These are phyloP conservation scores for Urosaurus nigricauda DNA, from an alignment of 2,797 vertebrate species.

Conservation along the genomic window DNA sequence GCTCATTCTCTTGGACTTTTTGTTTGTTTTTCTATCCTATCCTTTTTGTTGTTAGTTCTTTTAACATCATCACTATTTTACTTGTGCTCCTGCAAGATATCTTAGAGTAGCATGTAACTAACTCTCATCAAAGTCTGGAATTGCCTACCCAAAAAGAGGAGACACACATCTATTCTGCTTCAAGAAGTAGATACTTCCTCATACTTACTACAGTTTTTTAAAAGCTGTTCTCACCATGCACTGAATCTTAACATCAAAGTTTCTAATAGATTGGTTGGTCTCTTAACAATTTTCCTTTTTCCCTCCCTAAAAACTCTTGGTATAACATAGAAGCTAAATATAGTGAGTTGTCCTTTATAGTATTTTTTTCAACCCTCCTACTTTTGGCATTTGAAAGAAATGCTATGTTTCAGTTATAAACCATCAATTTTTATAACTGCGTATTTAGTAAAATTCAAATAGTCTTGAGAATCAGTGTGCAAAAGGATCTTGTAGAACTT, in stretches of 20 bases:
- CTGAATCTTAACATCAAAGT: too few species aligned
- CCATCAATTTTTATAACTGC: background rate
- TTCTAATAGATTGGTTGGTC: too few species aligned
- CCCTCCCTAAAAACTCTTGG: background rate
- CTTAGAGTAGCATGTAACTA: conserved; percentile 56
- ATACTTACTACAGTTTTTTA: too few species aligned
- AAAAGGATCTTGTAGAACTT: too few species aligned
- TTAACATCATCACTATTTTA: background rate
- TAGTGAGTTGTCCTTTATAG: background rate
- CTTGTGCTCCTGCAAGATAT: background rate
- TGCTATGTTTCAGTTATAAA: background rate
- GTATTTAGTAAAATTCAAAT: background rate
- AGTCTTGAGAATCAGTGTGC: too few species aligned
- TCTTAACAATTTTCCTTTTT: background rate
- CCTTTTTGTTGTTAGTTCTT: background rate
- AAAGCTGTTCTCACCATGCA: too few species aligned
- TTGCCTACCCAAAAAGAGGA: too few species aligned
- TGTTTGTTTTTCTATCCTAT: background rate
- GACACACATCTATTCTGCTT: too few species aligned
- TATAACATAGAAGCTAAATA: background rate
- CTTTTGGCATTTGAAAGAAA: background rate
- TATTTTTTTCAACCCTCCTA: background rate
- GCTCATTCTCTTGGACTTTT: background rate
- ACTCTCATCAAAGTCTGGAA: background rate
- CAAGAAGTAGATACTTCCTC: too few species aligned